phyloP scores from a whole-genome alignment of 2,888 invertebrate species.

The Eupelmus urozonus region DNA sequence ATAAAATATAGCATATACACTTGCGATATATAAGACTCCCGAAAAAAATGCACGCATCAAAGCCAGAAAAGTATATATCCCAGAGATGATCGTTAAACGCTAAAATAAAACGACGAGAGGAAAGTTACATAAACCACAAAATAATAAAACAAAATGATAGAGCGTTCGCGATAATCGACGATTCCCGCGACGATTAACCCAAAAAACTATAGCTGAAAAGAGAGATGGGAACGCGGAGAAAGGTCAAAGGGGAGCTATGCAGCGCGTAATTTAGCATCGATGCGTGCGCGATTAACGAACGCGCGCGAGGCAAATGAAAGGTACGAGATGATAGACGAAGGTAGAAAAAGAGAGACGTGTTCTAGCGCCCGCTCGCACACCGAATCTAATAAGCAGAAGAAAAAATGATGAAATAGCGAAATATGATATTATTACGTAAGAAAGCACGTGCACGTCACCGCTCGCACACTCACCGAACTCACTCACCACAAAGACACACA shows the following conservation, averaged over 20 bases:
- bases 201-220: too few species aligned
- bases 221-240: background rate
- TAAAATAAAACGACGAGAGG: conserved; percentile 23
- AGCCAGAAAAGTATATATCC: conserved; percentile 28
- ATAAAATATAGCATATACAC: conserved; percentile 21
- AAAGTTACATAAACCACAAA: background rate
- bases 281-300: too few species aligned
- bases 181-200: too few species aligned
- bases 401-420: conserved; percentile 23
- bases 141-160: background rate
- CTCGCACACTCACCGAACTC: too few species aligned
- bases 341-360: background rate
- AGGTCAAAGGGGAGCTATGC: background rate
- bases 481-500: conserved; percentile 31
- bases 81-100: conserved; percentile 57
- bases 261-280: too few species aligned
- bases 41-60: conserved; percentile 43
- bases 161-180: too few species aligned
- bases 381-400: background rate
- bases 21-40: conserved; percentile 16
- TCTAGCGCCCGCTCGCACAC: conserved; percentile 10
- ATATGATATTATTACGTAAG: conserved; percentile 45
- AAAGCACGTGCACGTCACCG: conserved; percentile 50
- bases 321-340: background rate
- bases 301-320: too few species aligned